phyloP scores from a whole-genome alignment of 1,140 invertebrate species.

The Aphelenchoides besseyi region DNA sequence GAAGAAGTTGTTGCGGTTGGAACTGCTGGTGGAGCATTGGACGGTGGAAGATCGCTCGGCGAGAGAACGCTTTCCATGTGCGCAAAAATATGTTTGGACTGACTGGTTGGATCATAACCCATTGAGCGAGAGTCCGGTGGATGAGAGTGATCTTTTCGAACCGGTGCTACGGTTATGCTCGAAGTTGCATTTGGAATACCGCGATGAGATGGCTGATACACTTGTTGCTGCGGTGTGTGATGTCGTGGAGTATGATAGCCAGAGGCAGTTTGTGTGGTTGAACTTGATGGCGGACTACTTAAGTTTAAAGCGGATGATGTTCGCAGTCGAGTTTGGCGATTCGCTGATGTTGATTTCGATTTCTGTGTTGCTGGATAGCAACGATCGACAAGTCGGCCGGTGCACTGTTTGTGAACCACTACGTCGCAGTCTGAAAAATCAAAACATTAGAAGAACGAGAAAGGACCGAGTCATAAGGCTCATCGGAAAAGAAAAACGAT shows the following conservation, averaged over 20 bases:
- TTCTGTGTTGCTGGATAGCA: conserved; percentile 51
- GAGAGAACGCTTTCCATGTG: conserved; percentile 24
- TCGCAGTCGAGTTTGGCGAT: conserved; percentile 2
- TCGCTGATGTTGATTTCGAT: conserved; percentile 8
- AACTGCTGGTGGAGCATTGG: conserved; percentile 20
- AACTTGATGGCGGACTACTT: conserved; percentile 20
- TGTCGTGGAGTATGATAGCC: neutral
- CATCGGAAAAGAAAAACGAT: neutral
- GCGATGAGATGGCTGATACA: neutral
- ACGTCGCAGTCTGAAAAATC: conserved; percentile 60
- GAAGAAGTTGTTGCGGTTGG: neutral
- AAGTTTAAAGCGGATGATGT: conserved; percentile 9
- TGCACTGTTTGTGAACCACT: conserved; percentile 69
- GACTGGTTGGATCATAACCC: conserved; percentile 27
- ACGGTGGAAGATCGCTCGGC: conserved; percentile 20
- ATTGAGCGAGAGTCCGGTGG: conserved; percentile 25
- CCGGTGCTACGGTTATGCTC: neutral
- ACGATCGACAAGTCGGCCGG: conserved; percentile 49
- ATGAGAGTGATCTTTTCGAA: conserved; percentile 2
- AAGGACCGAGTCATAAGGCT: neutral
- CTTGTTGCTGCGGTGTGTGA: neutral
- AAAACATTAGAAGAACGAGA: conserved; percentile 14
- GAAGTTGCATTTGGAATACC: neutral
- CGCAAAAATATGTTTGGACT: conserved; percentile 23
- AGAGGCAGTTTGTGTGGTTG: neutral